Evolutionary conservation across 2,113 vertebrate species (phyloP), one percentile per base, ranked within the genome.

Genomic region (Nycticryphes semicollaris): DNA sequence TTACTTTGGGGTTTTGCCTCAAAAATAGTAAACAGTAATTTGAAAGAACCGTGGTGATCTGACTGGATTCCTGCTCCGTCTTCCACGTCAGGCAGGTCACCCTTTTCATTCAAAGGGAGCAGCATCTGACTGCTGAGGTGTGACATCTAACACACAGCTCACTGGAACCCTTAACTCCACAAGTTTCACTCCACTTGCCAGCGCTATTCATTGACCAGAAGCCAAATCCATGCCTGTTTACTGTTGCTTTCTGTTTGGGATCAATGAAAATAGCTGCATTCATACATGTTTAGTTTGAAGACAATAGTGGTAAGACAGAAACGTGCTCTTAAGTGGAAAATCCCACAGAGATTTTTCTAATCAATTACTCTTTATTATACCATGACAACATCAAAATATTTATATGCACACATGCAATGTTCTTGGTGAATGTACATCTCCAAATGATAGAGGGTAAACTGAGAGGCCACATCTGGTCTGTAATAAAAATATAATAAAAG

Each of bases 361-460:
- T 96, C 84, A 95, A 94, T 93, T 92, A 87, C 70, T 66, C 85
- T 92, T 96, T 94, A 82, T 95, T 92, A 76, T 77, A 62, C 74
- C 62, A 79, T 53, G 84, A 94, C 94, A 97, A 96, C 87, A 94
- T 77, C 86, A 90, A 93, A 96, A 95, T 96, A 94, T 97, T 97
- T 96, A 70, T 70, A 33, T 50, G 54, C 91, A 92, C 48, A 78
- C 79, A 72, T 51, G 74, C 89, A 91, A 67, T 85, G 91, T 95
- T 89, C 91, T 91, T 45, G 28, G 87, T 87, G 76, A 93, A 93
- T 90, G 79, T 93, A 86, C 91, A 59, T 92, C 64, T 86, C 85
- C 76, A 92, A 97, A 94, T 96, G 87, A 95, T 74, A 96, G 83
- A 87, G 87, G 89, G 72, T 50, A 73, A 90, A 91, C 37, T 75